These are phyloP conservation scores for Cyprinodon tularosa DNA, from an alignment of 2,113 vertebrate species.

Conservation along the genomic window DNA sequence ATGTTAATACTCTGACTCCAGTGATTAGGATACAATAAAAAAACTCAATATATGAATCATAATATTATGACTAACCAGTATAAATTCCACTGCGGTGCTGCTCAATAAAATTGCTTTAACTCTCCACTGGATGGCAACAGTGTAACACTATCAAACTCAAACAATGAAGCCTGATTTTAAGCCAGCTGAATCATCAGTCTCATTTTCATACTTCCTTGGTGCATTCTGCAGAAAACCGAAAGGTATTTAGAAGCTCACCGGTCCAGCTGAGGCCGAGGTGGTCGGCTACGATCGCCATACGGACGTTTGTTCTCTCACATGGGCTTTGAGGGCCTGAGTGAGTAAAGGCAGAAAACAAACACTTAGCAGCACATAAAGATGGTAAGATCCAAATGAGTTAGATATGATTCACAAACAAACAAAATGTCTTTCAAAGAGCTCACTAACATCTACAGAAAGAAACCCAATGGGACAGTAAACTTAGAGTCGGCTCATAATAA, in stretches of 20 bases:
- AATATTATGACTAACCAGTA: neutral
- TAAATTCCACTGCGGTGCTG: slow-evolving; percentile 58
- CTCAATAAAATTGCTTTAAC: neutral
- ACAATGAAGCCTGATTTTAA: neutral
- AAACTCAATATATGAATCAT: neutral
- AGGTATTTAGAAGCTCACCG: slow-evolving; percentile 81
- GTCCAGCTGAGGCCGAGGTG: slow-evolving; percentile 99
- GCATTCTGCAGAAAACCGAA: neutral
- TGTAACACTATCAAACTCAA: slow-evolving; percentile 7
- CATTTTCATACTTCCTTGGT: neutral
- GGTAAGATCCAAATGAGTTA: slow-evolving; percentile 2
- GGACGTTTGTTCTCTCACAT: slow-evolving; percentile 97
- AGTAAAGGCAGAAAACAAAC: slow-evolving; percentile 40
- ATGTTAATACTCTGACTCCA: no score
- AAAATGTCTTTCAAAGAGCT: slow-evolving; percentile 16
- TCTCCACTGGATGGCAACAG: slow-evolving; percentile 63
- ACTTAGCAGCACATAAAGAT: slow-evolving; percentile 10
- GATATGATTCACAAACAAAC: slow-evolving; percentile 17
- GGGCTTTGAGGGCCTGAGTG: slow-evolving; percentile 96
- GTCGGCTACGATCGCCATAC: slow-evolving; percentile 98
- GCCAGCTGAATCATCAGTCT: neutral
- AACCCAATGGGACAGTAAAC: slow-evolving; percentile 58
- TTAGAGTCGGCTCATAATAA: slow-evolving; percentile 35
- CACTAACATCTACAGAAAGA: slow-evolving; percentile 7
- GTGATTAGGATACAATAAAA: neutral